Percentiles rank a stretch among this genome's conserved stretches.
phyloP scores from a whole-genome alignment of 1,140 invertebrate species.

The Gyrodactylus bullatarudis region DNA sequence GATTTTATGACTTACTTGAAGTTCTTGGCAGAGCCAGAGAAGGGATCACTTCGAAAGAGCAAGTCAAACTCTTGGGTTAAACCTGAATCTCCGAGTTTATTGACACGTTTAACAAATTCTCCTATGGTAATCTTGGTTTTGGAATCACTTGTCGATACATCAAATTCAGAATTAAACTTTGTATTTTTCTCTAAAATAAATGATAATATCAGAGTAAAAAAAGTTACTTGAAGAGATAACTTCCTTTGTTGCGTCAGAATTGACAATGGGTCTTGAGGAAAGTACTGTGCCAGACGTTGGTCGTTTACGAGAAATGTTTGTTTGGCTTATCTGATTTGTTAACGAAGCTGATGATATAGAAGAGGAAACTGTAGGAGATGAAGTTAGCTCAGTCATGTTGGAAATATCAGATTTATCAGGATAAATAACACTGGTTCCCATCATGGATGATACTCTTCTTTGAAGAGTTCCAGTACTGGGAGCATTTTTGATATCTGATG shows the following conservation, averaged over 20 bases:
- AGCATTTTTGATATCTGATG: background rate
- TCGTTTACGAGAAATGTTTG: background rate
- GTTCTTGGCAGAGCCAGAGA: background rate
- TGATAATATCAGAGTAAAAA: background rate
- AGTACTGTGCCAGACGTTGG: background rate
- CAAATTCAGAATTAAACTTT: background rate
- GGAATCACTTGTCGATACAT: background rate
- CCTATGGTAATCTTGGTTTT: background rate
- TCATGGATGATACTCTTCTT: background rate
- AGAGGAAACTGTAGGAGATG: background rate
- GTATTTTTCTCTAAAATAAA: background rate
- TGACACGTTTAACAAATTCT: background rate
- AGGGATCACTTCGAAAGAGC: background rate
- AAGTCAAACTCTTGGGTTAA: background rate
- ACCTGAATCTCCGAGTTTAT: background rate
- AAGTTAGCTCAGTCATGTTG: background rate
- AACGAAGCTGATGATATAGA: background rate
- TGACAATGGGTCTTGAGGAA: background rate
- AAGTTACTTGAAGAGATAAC: background rate
- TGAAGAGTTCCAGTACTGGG: background rate
- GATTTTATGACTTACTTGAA: background rate
- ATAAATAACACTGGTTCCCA: background rate
- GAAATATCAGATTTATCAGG: background rate
- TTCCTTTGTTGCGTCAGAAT: background rate
- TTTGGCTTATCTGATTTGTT: too few relatives aligned